Evolutionary conservation across 2,888 invertebrate genomes (phyloP).

Genomic region (Chironomus tentans): DNA sequence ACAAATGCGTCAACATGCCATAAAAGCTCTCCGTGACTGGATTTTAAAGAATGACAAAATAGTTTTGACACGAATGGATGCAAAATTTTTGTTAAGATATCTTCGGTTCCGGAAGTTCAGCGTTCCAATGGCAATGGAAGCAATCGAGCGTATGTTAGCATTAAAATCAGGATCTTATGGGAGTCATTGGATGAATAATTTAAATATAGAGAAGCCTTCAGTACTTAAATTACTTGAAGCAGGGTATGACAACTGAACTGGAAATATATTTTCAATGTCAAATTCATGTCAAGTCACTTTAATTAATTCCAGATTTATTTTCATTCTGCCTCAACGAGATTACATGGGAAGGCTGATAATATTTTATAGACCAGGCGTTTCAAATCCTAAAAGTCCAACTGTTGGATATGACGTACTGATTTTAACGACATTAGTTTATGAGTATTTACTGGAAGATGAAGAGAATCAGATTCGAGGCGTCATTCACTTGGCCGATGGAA

Average conservation of each 20-base stretch:
- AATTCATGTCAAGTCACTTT: constrained; percentile 33
- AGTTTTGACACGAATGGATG: constrained; percentile 57
- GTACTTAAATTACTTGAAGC: constrained; percentile 61
- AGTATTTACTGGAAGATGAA: constrained; percentile 71
- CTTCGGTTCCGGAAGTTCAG: constrained; percentile 73
- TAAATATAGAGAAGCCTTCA: constrained; percentile 60
- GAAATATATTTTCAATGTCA: constrained; percentile 1
- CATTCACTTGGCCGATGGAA: constrained; percentile 68
- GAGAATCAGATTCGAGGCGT: constrained; percentile 69
- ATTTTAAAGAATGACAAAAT: constrained; percentile 63
- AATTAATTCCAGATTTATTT: constrained; percentile 54
- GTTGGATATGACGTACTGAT: neutral
- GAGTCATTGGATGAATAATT: constrained; percentile 57
- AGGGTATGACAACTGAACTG: constrained; percentile 45
- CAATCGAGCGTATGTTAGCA: constrained; percentile 65
- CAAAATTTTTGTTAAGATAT: constrained; percentile 62
- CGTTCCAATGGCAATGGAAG: constrained; percentile 67
- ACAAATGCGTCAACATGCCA: constrained; percentile 52
- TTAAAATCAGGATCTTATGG: constrained; percentile 69
- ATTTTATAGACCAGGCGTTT: constrained; percentile 66
- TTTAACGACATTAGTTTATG: constrained; percentile 50
- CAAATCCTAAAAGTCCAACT: constrained; percentile 44
- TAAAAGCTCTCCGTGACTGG: constrained; percentile 56
- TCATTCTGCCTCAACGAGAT: constrained; percentile 69
- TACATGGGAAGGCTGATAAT: constrained; percentile 62